A percentile compares a stretch with the other conserved stretches of the same genome.
Conservation (phyloP, 2,797 vertebrate genomes). For the Lacerta agilis region DNA sequence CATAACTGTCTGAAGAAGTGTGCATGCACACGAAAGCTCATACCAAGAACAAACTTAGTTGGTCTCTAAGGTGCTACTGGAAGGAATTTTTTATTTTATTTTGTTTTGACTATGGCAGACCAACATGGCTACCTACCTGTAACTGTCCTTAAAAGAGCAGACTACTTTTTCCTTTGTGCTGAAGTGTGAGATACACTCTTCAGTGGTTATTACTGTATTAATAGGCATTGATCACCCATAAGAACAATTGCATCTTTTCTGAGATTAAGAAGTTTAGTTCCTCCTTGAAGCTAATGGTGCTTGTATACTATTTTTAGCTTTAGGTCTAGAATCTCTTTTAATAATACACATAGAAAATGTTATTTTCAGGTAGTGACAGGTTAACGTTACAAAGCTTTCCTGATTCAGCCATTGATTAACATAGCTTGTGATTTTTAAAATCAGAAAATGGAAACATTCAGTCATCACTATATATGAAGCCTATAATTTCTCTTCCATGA, state of each 20-base stretch:
- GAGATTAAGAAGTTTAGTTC: too few species aligned
- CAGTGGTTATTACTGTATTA: background rate
- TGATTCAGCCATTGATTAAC: too few species aligned
- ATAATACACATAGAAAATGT: background rate
- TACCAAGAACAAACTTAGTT: too few species aligned
- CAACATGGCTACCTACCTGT: too few species aligned
- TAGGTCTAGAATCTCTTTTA: background rate
- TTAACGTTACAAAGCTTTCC: background rate
- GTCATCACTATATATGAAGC: too few species aligned
- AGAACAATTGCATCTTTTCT: background rate
- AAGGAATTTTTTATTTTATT: too few species aligned
- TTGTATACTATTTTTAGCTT: background rate
- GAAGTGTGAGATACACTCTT: background rate
- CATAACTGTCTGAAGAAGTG: background rate
- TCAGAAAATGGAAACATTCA: too few species aligned
- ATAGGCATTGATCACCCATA: background rate
- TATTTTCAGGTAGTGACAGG: background rate
- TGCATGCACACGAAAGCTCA: too few species aligned
- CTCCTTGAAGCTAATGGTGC: background rate
- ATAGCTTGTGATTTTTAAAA: too few species aligned
- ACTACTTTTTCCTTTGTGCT: background rate
- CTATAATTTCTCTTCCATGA: background rate
- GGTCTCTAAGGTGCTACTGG: too few species aligned
- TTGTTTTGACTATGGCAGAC: too few species aligned
- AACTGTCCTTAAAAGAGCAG: background rate